phyloP scores from a whole-genome alignment of 1,140 invertebrate species.

The Tetraneura akinire region DNA sequence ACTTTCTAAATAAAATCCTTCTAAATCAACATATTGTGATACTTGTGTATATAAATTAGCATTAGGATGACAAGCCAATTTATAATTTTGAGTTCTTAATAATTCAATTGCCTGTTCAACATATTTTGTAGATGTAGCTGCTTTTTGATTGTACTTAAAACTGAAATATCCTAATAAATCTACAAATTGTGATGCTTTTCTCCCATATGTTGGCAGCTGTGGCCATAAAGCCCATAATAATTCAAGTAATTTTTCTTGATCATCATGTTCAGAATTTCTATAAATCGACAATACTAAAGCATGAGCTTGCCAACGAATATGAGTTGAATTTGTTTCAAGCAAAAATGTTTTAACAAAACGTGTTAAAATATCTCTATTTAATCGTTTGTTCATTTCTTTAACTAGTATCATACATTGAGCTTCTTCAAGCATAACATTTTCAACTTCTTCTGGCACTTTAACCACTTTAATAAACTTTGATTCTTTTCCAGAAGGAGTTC shows the following conservation, averaged over 20 bases:
- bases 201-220: constrained; percentile 83
- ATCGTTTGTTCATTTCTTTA: constrained; percentile 60
- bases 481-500: constrained; percentile 26
- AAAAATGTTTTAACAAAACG: constrained; percentile 89
- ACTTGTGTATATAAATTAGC: constrained; percentile 89
- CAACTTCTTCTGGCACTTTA: constrained; percentile 40
- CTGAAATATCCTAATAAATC: constrained; percentile 93
- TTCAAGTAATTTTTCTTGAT: constrained; percentile 79
- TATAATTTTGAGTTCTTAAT: constrained; percentile 81
- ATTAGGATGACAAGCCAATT: constrained; percentile 89
- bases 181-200: constrained; percentile 94
- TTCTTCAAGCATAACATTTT: constrained; percentile 48
- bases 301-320: constrained; percentile 94
- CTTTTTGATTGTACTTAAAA: constrained; percentile 65
- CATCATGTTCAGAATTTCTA: constrained; percentile 72
- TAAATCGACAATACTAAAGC: constrained; percentile 79
- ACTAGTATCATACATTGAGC: constrained; percentile 48
- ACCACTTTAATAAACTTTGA: constrained; percentile 29
- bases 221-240: constrained; percentile 92
- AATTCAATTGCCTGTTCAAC: constrained; percentile 84
- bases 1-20: constrained; percentile 95
- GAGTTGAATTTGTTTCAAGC: constrained; percentile 89
- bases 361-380: constrained; percentile 69
- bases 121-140: constrained; percentile 69
- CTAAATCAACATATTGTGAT: constrained; percentile 88